Evolutionary conservation across 2,113 vertebrate genomes (phyloP).

Genomic region (Pipa parva): DNA sequence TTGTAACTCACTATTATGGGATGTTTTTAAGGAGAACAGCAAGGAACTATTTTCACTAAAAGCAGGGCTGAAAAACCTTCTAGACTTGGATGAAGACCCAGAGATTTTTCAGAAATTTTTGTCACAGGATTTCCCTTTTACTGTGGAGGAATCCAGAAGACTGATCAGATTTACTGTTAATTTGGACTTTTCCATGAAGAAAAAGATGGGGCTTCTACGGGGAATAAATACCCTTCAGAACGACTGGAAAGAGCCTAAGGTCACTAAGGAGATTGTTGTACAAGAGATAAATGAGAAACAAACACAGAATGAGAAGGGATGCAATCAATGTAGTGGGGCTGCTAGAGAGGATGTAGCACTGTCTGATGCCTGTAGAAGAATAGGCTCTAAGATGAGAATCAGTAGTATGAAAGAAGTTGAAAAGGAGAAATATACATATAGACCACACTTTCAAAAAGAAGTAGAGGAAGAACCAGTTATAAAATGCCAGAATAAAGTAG

Average conservation of each 20-base stretch:
- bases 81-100: conserved; percentile 77
- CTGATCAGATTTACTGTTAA: conserved; percentile 71
- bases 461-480: not conserved
- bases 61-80: conserved; percentile 60
- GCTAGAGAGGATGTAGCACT: not conserved
- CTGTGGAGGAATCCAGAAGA: conserved; percentile 53
- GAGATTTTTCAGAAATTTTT: conserved; percentile 85
- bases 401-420: not conserved
- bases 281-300: not conserved
- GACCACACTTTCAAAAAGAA: not conserved
- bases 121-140: conserved; percentile 70
- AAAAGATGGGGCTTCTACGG: conserved; percentile 69
- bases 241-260: conserved; percentile 14
- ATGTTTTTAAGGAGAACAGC: conserved; percentile 66
- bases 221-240: conserved; percentile 46
- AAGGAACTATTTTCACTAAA: conserved; percentile 68
- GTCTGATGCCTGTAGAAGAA: not conserved
- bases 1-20: conserved; percentile 49
- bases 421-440: not conserved
- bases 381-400: not conserved
- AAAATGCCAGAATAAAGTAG: not conserved
- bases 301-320: not conserved
- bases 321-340: not conserved
- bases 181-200: conserved; percentile 77
- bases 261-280: not conserved